Conservation (phyloP, 1,140 invertebrate genomes). For the Ctenoplectra terminalis region DNA sequence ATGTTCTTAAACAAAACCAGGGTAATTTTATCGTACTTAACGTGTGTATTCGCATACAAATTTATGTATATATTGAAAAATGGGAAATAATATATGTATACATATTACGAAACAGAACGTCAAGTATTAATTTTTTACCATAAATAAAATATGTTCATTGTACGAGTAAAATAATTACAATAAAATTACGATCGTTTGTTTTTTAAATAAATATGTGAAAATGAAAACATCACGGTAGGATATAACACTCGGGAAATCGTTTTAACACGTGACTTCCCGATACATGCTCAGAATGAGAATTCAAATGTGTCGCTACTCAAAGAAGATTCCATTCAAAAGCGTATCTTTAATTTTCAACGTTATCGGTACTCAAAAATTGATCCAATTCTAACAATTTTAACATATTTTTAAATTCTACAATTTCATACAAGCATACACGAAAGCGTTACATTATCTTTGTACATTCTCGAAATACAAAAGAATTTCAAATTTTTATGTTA, state of each 20-base stretch:
- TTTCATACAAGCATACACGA: too few species aligned
- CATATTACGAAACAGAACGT: not conserved
- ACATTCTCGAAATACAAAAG: not conserved
- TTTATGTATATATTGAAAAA: slow-evolving; percentile 2
- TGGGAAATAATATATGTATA: not conserved
- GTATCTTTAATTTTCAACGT: not conserved
- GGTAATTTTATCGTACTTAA: not conserved
- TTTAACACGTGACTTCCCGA: slow-evolving; percentile 57
- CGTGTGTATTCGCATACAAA: not conserved
- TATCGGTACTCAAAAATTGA: not conserved
- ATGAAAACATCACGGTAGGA: not conserved
- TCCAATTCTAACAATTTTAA: too few species aligned
- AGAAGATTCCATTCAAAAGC: not conserved
- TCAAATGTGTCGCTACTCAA: not conserved
- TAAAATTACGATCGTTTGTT: not conserved
- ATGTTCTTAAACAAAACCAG: slow-evolving; percentile 2
- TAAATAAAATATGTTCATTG: not conserved
- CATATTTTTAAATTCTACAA: too few species aligned
- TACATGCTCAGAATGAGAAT: slow-evolving; percentile 49
- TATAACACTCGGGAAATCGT: slow-evolving; percentile 48
- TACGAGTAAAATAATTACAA: not conserved
- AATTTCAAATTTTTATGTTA: not conserved
- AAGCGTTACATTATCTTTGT: too few species aligned
- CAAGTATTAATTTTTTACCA: not conserved
- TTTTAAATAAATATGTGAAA: not conserved